phyloP scores from a whole-genome alignment of 2,797 vertebrate genomes.

The Channa striata region DNA sequence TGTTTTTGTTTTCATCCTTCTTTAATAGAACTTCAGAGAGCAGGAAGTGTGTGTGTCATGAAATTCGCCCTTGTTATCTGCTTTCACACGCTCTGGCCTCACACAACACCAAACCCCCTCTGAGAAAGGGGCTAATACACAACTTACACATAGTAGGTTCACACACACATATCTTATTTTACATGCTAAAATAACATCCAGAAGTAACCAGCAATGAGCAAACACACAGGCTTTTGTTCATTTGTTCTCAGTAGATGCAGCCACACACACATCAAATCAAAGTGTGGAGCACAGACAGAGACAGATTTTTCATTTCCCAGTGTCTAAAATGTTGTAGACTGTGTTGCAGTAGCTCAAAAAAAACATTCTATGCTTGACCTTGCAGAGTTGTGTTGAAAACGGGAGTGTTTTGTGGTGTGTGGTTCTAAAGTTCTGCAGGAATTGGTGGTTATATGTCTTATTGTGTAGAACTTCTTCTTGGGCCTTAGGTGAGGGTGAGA shows the following conservation, averaged over 20 bases:
- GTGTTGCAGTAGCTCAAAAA: conserved; percentile 14
- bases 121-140: conserved; percentile 43
- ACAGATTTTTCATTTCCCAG: background rate
- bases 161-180: conserved; percentile 1
- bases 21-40: conserved; percentile 81
- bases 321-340: conserved; percentile 16
- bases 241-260: conserved; percentile 1
- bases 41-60: conserved; percentile 84
- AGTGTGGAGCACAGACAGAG: background rate
- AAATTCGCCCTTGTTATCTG: conserved; percentile 79
- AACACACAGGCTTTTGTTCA: background rate
- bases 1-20: conserved; percentile 77
- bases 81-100: conserved; percentile 82
- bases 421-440: background rate
- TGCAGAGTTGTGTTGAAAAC: background rate
- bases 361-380: background rate
- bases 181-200: conserved; percentile 13
- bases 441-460: conserved; percentile 43
- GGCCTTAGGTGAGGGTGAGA: conserved; percentile 81
- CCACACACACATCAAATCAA: conserved; percentile 25
- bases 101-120: conserved; percentile 54
- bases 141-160: conserved; percentile 7
- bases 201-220: conserved; percentile 4
- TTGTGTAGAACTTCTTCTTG: conserved; percentile 55
- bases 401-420: background rate